Evolutionary conservation across 2,113 vertebrate genomes (phyloP).

Genomic region (Dromiciops gliroides): DNA sequence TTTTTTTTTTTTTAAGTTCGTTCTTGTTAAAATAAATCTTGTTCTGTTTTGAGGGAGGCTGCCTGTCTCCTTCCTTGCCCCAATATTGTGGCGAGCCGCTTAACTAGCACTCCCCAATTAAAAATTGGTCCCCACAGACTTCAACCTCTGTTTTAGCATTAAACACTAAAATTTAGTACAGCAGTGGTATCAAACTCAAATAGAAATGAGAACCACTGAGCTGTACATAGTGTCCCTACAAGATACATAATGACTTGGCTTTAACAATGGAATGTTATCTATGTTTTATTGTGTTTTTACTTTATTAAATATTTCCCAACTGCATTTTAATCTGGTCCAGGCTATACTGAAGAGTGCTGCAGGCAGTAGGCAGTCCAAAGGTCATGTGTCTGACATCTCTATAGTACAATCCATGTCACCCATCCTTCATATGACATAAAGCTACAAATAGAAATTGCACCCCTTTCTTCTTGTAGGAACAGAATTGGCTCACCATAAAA

Average conservation of each 20-base stretch:
- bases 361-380: background rate
- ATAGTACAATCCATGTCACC: background rate
- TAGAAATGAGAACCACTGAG: background rate
- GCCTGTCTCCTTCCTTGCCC: too few species aligned
- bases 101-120: too few species aligned
- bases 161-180: background rate
- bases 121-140: too few species aligned
- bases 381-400: background rate
- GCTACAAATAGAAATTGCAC: background rate
- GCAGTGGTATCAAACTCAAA: background rate
- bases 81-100: too few species aligned
- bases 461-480: background rate
- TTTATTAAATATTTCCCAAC: background rate
- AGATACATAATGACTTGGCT: background rate
- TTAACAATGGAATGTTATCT: background rate
- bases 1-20: too few species aligned
- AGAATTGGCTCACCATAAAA: background rate
- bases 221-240: background rate
- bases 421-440: too few species aligned
- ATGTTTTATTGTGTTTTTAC: background rate
- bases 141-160: background rate
- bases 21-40: too few species aligned
- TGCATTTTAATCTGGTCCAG: background rate
- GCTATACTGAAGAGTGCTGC: background rate
- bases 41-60: too few species aligned